Evolutionary conservation across 2,888 invertebrate species (phyloP), one percentile per base, ranked within the genome.

Genomic region (Phania funesta): DNA sequence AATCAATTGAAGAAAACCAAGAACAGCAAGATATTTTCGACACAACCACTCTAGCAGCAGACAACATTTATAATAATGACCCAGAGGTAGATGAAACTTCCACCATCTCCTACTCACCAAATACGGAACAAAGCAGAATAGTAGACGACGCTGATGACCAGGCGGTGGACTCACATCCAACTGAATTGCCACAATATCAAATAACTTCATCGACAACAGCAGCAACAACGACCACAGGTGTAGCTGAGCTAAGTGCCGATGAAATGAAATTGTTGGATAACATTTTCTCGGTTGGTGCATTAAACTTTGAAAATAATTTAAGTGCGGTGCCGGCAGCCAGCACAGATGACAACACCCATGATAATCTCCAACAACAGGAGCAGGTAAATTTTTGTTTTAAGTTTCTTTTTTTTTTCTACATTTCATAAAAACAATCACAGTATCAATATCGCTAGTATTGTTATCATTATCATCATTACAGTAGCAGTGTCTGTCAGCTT

Each of bases 261-360:
- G 90, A 90, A 80, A 88, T 88, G 85, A 90, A 88, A 58, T 90
- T 90, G 90, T 82, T 90, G 80, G 90, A 90, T 85, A 88, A 89
- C 73, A 85, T 89, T 78, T 87, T 90, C 52, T 90, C 90, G 62
- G 86, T 90, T 68, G 89, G 89, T 77, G 89, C 90, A 46, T 85
- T 86, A 79, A 90, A 88, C 84, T 90, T 90, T 78, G 89, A 89
- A 83, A 87, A 86, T 73, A 68, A 67, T 76, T 65, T 62, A 79
- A 64, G 60, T 56, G 60, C 64, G 74, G 24, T 46, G 58, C 29
- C 50, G 73, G 54, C 64, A 76, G 44, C 83, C 75, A 84, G 84
- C 83, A 84, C 70, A 76, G 81, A 82, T 81, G 84, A 84, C 82
- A 48, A 54, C 26, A 85, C 84, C 84, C 85, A 86, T 85, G 76